Evolutionary conservation across 1,140 invertebrate genomes (phyloP), one percentile per base, ranked within the genome.

Genomic region (Zophobas atratus): DNA sequence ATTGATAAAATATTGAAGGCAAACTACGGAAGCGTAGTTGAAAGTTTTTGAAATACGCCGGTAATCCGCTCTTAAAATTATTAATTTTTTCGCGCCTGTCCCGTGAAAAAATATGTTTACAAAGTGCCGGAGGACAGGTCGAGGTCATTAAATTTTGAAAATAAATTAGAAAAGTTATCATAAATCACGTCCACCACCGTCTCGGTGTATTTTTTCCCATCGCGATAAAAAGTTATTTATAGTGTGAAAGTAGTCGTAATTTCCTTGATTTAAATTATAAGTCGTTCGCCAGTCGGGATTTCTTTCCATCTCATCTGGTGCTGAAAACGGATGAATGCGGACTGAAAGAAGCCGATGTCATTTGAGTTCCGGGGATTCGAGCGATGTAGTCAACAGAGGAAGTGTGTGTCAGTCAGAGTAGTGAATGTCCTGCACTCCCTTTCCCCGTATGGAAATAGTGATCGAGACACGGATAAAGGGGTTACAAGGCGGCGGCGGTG

Each of bases 161-260:
- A 67, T 67, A 67, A 67, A 67, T 67, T 67, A 67, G 8, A 46
- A 60, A 67, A 67, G 60, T 67, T 43, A 67, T 67, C 60, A 67
- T 67, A 67, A 67, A 67, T 67, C 60, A 67, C 39, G 39, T 67
- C 39, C 39, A 67, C 39, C 39, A 67, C 38, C 60, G 60, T 67
- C 60, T 67, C 60, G 60, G 60, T 67, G 60, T 67, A 67, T 67
- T 67, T 67, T 67, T 67, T 67, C 56, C 39, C 60, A 67, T 67
- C 60, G 60, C 60, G 60, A 67, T 67, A 67, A 67, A 67, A 43
- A 41, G 60, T 67, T 67, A 67, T 67, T 67, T 67, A 67, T 67
- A 67, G 60, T 67, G 60, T 67, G 60, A 67, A 67, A 67, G 60
- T 67, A 67, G 60, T 67, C 60, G 60, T 67, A 67, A 67, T 67